Evolutionary conservation across 2,797 vertebrate genomes (phyloP), one percentile per base, ranked within the genome.

Genomic region (Nyctalus aviator): DNA sequence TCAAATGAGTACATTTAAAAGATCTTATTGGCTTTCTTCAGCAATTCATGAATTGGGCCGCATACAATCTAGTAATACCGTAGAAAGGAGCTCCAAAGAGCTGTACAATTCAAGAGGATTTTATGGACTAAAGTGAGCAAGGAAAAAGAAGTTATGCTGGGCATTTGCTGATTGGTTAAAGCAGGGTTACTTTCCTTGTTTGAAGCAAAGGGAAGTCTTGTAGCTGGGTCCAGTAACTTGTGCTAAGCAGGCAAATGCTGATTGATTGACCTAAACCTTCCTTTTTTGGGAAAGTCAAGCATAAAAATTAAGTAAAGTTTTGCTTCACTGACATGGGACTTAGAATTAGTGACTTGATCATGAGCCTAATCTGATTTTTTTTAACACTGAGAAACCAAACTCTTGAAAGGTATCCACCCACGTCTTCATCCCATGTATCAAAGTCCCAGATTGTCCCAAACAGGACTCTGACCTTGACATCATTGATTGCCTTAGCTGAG

Each of bases 71-170:
- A 64, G n/a, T 41, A 30, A 62, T 10, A 41, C 37, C 6, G 37
- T 41, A 62, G 68, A 73, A 83, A 73, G 68, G 55, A 37, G 44
- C 11, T 66, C 57, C 57, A 53, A 76, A 27, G 21, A 53, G 27
- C 8, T 41, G 46, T 30, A 30, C 64, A 72, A 23, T 30, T 59
- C 17, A 25, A 66, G 71, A 91, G 46, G 27, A 20, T 44, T 55
- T 76, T 44, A 27, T 68, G 44, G 73, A 84, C 72, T 57, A 32
- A 78, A 35, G 18, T 53, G 30, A 84, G 32, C 27, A 89, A n/a
- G 21, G 41, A 77, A 27, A 84, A 77, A 79, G 72, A 89, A 89
- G 62, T 78, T 94, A 55, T 20, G 35, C 66, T 78, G 92, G 30
- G 81, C 66, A 62, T 53, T 78, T 72, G 53, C 30, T 78, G 23